Evolutionary conservation across 2,888 invertebrate species (phyloP).

Genomic region (Iphiclides podalirius): DNA sequence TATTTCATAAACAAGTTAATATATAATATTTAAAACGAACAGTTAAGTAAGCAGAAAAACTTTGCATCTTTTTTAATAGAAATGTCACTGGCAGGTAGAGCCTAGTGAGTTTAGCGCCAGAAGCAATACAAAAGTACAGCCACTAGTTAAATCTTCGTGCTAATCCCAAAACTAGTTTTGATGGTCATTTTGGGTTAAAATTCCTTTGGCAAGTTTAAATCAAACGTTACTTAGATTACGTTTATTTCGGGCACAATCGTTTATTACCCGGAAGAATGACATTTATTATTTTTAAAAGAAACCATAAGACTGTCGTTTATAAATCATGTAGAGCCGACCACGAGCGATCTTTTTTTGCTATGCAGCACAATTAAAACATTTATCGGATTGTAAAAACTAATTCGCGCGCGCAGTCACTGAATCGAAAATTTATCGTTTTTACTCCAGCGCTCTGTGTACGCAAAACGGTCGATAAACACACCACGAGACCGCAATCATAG

Average conservation of each 20-base stretch:
- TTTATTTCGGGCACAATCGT: not conserved
- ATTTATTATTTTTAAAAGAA: not conserved
- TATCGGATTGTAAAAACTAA: constrained; percentile 54
- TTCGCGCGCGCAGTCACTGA: constrained; percentile 50
- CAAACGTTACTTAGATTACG: too few species aligned
- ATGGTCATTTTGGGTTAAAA: too few species aligned
- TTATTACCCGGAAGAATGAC: not conserved
- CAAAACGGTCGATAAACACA: constrained; percentile 49
- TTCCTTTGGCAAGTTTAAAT: too few species aligned
- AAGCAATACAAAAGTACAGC: too few species aligned
- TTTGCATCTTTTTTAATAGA: too few species aligned
- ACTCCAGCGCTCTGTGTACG: constrained; percentile 43
- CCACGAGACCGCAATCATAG: constrained; percentile 52
- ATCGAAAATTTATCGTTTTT: constrained; percentile 53
- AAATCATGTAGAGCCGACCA: constrained; percentile 6
- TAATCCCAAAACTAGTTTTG: too few species aligned
- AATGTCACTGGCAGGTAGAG: too few species aligned
- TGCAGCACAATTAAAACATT: constrained; percentile 45
- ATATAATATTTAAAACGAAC: too few species aligned
- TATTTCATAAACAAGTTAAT: too few species aligned
- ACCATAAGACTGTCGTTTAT: constrained; percentile 14
- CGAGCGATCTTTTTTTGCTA: constrained; percentile 30
- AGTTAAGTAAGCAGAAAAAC: too few species aligned
- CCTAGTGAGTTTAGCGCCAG: too few species aligned
- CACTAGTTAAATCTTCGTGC: too few species aligned